Conservation (phyloP, 2,113 vertebrate species). For the Enhydra lutris region DNA sequence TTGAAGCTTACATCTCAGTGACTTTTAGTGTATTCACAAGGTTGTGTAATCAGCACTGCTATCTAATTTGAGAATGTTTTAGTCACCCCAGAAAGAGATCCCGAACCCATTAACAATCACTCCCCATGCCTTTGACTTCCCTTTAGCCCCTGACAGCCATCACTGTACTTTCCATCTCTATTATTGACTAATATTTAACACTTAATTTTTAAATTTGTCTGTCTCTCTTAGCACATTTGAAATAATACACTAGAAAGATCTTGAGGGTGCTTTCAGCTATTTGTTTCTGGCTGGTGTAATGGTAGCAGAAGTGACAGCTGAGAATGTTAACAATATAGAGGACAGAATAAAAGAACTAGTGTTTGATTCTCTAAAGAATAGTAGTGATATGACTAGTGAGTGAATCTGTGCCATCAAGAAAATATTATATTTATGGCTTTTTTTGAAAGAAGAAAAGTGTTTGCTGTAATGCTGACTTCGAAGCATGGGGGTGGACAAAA, state of each 20-base stretch:
- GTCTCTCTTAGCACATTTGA: constrained; percentile 5
- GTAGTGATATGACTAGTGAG: background rate
- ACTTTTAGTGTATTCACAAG: background rate
- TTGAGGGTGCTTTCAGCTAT: background rate
- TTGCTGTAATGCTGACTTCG: constrained; percentile 16
- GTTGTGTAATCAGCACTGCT: background rate
- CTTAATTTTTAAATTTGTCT: background rate
- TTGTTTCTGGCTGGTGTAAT: background rate
- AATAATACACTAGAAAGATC: background rate
- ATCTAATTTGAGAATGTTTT: background rate
- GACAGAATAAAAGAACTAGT: background rate
- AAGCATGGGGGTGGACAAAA: background rate
- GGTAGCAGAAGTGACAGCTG: background rate
- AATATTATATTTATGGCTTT: background rate
- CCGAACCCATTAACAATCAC: background rate
- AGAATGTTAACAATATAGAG: background rate
- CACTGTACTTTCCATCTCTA: background rate
- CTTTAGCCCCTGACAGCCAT: background rate
- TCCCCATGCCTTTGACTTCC: background rate
- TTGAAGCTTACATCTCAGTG: background rate
- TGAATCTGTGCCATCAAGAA: background rate
- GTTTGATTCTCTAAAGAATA: background rate
- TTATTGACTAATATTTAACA: background rate
- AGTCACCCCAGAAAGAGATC: background rate
- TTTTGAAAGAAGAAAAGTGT: constrained; percentile 36